A percentile compares a stretch with the other conserved stretches of the same genome.
Conservation (phyloP, 1,140 invertebrate genomes). For the Ooceraea biroi region DNA sequence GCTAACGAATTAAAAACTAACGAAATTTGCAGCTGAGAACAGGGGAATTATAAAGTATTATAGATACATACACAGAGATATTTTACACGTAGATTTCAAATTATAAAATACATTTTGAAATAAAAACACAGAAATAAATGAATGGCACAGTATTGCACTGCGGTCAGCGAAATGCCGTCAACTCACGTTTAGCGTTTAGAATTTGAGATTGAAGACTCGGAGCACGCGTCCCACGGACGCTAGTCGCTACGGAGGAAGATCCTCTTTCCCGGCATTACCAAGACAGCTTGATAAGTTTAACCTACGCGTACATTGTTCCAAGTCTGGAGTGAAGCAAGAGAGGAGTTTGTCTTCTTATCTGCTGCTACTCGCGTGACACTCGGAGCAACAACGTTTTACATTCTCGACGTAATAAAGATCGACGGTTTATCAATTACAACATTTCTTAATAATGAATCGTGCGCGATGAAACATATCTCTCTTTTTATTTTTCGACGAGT, state of each 20-base stretch:
- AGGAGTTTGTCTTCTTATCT: constrained; percentile 55
- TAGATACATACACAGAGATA: too few species aligned
- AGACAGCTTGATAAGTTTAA: constrained; percentile 65
- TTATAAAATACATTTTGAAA: constrained; percentile 1
- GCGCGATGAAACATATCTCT: not conserved
- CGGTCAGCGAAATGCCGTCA: not conserved
- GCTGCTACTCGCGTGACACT: constrained; percentile 40
- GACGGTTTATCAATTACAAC: constrained; percentile 8
- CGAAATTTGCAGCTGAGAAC: too few species aligned
- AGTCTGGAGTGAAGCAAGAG: constrained; percentile 47
- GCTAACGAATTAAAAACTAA: too few species aligned
- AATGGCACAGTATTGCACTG: not conserved
- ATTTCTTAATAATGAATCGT: constrained; percentile 3
- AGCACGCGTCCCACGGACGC: constrained; percentile 19
- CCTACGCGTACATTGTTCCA: constrained; percentile 70
- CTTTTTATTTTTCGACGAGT: not conserved
- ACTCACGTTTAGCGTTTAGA: not conserved
- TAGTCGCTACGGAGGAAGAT: constrained; percentile 28
- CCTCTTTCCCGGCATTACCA: constrained; percentile 46
- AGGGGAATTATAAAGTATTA: too few species aligned
- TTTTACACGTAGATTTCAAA: not conserved
- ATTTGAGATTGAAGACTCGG: constrained; percentile 22
- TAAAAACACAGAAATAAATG: not conserved
- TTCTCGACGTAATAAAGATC: constrained; percentile 21
- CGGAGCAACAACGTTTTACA: constrained; percentile 20